These are phyloP conservation scores for Strigops habroptila DNA, from an alignment of 2,113 vertebrate genomes.

Conservation along the genomic window DNA sequence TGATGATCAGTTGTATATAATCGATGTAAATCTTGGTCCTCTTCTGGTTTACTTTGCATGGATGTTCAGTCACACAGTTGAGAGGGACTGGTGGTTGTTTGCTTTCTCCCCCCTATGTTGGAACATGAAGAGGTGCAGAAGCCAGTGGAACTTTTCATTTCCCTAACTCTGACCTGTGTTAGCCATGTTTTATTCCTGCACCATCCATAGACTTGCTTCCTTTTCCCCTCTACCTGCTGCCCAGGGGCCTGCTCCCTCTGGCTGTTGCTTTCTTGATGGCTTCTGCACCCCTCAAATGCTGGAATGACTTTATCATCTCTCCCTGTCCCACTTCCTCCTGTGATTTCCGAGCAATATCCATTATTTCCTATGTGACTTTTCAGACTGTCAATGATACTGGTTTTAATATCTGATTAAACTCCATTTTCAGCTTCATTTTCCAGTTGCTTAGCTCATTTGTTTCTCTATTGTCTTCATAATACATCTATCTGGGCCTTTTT, in stretches of 20 bases:
- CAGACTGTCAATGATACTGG: neutral
- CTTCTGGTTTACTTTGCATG: neutral
- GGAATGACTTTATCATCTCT: neutral
- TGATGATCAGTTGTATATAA: neutral
- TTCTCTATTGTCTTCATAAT: neutral
- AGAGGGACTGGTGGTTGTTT: neutral
- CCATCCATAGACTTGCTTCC: neutral
- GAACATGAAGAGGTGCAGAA: neutral
- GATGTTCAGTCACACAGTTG: neutral
- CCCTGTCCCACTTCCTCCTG: neutral
- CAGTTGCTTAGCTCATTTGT: conserved; percentile 1
- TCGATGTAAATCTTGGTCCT: neutral
- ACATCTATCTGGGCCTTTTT: neutral
- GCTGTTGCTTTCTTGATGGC: neutral
- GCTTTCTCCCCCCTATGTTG: too few species aligned
- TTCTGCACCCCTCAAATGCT: neutral
- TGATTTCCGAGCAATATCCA: neutral
- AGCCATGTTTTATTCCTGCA: accelerated
- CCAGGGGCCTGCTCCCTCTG: neutral
- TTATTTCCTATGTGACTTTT: neutral
- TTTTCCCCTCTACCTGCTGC: neutral
- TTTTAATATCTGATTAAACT: conserved; percentile 34
- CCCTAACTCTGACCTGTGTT: neutral
- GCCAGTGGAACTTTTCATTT: neutral
- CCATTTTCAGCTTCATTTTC: conserved; percentile 14